Percentiles rank a stretch among this genome's conserved stretches.
phyloP scores from a whole-genome alignment of 2,797 vertebrate genomes.

The Nannoperca obscura region DNA sequence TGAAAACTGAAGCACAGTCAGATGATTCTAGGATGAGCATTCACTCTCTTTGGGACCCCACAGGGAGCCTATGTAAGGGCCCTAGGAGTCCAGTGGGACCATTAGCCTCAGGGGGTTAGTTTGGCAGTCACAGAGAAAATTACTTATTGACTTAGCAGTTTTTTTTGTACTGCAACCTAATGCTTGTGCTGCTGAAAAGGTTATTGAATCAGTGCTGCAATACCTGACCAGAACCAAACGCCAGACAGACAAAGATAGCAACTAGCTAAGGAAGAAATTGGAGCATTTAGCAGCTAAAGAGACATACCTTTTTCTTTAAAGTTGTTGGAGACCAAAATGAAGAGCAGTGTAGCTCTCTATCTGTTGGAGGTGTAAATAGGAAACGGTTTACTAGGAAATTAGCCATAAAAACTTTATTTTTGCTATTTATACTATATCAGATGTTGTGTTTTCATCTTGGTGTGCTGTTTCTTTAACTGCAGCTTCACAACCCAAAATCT shows the following conservation, averaged over 20 bases:
- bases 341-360: background rate
- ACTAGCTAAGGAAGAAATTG: background rate
- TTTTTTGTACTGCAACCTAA: slow-evolving; percentile 19
- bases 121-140: slow-evolving; percentile 49
- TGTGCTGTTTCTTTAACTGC: background rate
- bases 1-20: background rate
- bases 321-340: background rate
- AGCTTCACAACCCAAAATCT: background rate
- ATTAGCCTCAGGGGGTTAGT: slow-evolving; percentile 21
- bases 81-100: background rate
- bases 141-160: slow-evolving; percentile 47
- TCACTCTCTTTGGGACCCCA: slow-evolving; percentile 21
- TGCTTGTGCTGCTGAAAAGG: slow-evolving; percentile 24
- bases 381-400: background rate
- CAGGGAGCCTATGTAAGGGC: slow-evolving; percentile 16
- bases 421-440: background rate
- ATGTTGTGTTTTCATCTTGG: background rate
- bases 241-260: background rate
- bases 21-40: slow-evolving; percentile 5
- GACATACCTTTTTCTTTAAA: too few species aligned
- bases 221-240: background rate
- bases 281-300: background rate
- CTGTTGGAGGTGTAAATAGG: background rate
- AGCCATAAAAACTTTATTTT: background rate
- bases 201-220: slow-evolving; percentile 24